phyloP scores from a whole-genome alignment of 2,797 vertebrate genomes.

The Anguilla pacifica region DNA sequence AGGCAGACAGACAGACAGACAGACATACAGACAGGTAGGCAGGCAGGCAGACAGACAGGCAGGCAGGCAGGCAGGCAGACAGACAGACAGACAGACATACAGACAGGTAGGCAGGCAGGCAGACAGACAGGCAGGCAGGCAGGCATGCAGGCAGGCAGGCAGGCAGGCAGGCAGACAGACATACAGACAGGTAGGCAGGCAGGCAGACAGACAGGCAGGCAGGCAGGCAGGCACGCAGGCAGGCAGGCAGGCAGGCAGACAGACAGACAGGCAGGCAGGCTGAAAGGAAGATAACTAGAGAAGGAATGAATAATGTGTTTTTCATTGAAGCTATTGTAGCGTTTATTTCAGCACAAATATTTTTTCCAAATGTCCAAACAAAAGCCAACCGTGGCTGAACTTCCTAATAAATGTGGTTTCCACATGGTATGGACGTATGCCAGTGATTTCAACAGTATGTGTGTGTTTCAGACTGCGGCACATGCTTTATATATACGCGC shows the following conservation, averaged over 20 bases:
- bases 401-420: neutral
- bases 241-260: too few relatives aligned
- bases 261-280: too few relatives aligned
- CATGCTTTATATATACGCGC: neutral
- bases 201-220: too few relatives aligned
- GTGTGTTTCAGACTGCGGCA: neutral
- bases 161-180: too few relatives aligned
- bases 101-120: too few relatives aligned
- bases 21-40: neutral
- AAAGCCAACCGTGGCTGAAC: neutral
- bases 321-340: constrained; percentile 27
- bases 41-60: too few relatives aligned
- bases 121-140: too few relatives aligned
- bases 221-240: too few relatives aligned
- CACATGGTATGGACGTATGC: constrained; percentile 27
- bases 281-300: neutral
- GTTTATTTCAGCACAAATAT: constrained; percentile 35
- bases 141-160: too few relatives aligned
- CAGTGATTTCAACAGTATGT: constrained; percentile 29
- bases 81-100: too few relatives aligned
- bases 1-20: too few relatives aligned
- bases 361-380: neutral
- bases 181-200: neutral
- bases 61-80: neutral
- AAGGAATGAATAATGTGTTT: neutral